A percentile compares a stretch with the other conserved stretches of the same genome.
Evolutionary conservation across 2,797 vertebrate species (phyloP).

Genomic region (Pyrocephalus nanus): DNA sequence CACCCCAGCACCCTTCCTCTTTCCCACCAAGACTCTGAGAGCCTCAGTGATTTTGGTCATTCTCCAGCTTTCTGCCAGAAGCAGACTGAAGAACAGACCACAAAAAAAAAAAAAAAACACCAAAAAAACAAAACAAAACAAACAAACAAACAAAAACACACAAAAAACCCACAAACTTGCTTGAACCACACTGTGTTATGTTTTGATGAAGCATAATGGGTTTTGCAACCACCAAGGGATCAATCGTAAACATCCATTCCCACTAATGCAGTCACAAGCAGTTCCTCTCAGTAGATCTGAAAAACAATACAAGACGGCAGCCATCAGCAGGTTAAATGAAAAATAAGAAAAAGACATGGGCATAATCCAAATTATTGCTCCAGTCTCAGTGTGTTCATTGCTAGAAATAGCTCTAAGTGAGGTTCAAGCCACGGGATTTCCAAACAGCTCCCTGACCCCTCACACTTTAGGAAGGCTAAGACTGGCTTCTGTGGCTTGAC

Average conservation of each 20-base stretch:
- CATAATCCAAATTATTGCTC: background rate
- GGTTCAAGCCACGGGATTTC: conserved; percentile 12
- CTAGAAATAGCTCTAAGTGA: conserved; percentile 9
- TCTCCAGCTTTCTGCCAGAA: background rate
- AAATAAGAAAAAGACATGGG: conserved; percentile 19
- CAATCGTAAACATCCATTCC: conserved; percentile 1
- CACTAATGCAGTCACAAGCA: background rate
- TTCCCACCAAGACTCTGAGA: background rate
- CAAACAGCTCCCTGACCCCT: conserved; percentile 23
- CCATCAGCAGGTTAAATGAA: conserved; percentile 24
- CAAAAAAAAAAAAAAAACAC: background rate
- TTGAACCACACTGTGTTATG: background rate
- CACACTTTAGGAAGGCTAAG: background rate
- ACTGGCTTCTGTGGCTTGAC: background rate
- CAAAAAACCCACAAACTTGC: too few relatives aligned
- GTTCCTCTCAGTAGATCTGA: background rate
- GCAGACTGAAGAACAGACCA: background rate
- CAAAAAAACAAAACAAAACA: too few relatives aligned
- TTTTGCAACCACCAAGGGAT: conserved; percentile 5
- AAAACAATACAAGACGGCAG: background rate
- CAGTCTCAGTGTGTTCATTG: background rate
- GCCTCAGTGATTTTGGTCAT: background rate
- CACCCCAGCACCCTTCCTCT: background rate
- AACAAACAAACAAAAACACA: too few relatives aligned
- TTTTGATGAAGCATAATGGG: background rate